A percentile compares a stretch with the other conserved stretches of the same genome.
Evolutionary conservation across 2,888 invertebrate genomes (phyloP).

Genomic region (Nasonia oneida): DNA sequence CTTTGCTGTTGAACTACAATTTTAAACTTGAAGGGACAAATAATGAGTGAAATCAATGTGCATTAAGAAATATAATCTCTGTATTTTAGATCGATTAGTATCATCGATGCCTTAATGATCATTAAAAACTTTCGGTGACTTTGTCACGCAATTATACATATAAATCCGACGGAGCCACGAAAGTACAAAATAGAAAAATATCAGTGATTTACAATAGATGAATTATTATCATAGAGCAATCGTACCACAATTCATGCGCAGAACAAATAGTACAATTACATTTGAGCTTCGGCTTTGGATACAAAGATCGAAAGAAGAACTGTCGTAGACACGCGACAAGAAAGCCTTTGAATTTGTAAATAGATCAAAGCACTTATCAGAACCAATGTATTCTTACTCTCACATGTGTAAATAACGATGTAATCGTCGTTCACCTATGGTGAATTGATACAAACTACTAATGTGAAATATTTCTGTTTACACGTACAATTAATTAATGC

Average conservation of each 20-base stretch:
- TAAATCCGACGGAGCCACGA: slow-evolving; percentile 2
- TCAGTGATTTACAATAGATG: slow-evolving; percentile 22
- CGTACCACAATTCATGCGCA: slow-evolving; percentile 3
- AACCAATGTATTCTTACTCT: slow-evolving; percentile 33
- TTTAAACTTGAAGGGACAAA: slow-evolving; percentile 20
- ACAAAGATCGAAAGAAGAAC: not conserved
- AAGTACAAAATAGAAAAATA: slow-evolving; percentile 48
- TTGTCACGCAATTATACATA: not conserved
- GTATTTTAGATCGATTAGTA: slow-evolving; percentile 52
- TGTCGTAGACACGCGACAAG: not conserved
- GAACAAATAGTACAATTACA: slow-evolving; percentile 9
- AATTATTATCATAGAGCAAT: slow-evolving; percentile 44
- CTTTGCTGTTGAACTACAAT: not conserved
- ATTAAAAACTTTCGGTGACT: slow-evolving; percentile 29
- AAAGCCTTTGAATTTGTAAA: slow-evolving; percentile 15
- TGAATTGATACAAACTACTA: not conserved
- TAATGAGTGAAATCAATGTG: slow-evolving; percentile 34
- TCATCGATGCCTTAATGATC: slow-evolving; percentile 40
- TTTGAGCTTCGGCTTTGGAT: slow-evolving; percentile 44
- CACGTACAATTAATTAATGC: slow-evolving; percentile 12
- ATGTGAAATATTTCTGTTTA: slow-evolving; percentile 28
- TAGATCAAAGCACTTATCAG: slow-evolving; percentile 28
- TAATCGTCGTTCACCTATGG: not conserved
- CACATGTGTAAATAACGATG: slow-evolving; percentile 32
- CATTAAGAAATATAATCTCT: slow-evolving; percentile 60